Base-by-base conservation (phyloP, 2,113 vertebrate species). In the Indicator indicator region DNA sequence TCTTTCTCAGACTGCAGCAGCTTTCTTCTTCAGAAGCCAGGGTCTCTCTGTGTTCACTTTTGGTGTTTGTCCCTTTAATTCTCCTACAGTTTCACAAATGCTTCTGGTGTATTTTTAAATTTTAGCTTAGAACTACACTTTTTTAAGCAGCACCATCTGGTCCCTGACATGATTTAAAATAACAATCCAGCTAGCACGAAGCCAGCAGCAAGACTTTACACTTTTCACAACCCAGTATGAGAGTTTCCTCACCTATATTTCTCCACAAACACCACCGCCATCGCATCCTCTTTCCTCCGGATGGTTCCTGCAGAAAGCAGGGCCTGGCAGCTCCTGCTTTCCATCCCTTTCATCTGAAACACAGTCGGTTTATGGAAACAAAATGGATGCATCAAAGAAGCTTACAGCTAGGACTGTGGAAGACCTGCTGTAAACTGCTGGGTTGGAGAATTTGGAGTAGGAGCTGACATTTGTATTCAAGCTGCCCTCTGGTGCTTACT, bases 41-140 rank as follows among this genome's bases (percentile, higher is more conserved):
- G 40, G 69, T 69, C 27, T 38, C 14, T n/a, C 54, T 74, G 3
- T 1, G 0, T 86, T 88, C 91, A 62, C 58, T 89, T 87, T 62
- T 64, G n/a, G 50, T 72, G 36, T 90, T 88, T 82, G 70, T 88
- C 58, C 62, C 91, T 97, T 97, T 95, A 94, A 95, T 93, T 94
- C n/a, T 88, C 46, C 46, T 50, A 69, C 72, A 62, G 58, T 86
- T 95, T 88, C 33, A n/a, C 76, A 86, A 74, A 78, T 20, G 54
- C 28, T 91, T 92, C 86, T 94, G 30, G 21, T 64, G 73, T 84
- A 78, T 90, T 95, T 96, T 94, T 75, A 81, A 75, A 86, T 82
- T 96, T 90, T 74, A 94, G 50, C 70, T 86, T 96, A 93, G 46
- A 95, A 82, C 68, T 54, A 44, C n/a, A 6, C 33, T 83, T 86